Evolutionary conservation across 2,797 vertebrate species (phyloP).

Genomic region (Acanthiza pusilla): DNA sequence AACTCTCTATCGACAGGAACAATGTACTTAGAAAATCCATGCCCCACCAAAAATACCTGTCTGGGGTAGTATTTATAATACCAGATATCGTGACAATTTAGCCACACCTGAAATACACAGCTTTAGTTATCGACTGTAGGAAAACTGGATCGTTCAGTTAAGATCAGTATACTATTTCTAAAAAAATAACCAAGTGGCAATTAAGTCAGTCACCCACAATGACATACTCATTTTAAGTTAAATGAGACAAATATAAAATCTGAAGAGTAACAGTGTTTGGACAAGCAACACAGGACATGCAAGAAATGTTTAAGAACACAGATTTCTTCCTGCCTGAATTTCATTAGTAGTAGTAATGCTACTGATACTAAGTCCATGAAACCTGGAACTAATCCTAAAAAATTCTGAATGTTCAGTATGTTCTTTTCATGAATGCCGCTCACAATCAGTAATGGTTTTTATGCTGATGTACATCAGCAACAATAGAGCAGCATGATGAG

Average conservation of each 20-base stretch:
- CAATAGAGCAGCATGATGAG: rapidly evolving
- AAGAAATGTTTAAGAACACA: neutral
- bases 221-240: neutral
- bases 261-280: neutral
- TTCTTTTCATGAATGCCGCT: neutral
- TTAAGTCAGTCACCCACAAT: neutral
- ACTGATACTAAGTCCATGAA: neutral
- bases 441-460: neutral
- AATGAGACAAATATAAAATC: neutral
- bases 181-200: neutral
- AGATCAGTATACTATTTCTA: neutral
- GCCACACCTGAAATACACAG: neutral
- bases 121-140: neutral
- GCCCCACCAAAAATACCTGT: neutral
- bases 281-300: neutral
- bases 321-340: neutral
- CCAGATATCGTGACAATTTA: neutral
- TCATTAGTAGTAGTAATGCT: neutral
- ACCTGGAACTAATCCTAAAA: neutral
- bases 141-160: neutral
- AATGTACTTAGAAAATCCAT: neutral
- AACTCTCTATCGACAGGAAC: neutral
- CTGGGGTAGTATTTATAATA: neutral
- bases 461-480: neutral
- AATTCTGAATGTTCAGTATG: neutral